These are phyloP conservation scores for Xanthorhoe spadicearia DNA, from an alignment of 2,888 invertebrate genomes.

Conservation along the genomic window DNA sequence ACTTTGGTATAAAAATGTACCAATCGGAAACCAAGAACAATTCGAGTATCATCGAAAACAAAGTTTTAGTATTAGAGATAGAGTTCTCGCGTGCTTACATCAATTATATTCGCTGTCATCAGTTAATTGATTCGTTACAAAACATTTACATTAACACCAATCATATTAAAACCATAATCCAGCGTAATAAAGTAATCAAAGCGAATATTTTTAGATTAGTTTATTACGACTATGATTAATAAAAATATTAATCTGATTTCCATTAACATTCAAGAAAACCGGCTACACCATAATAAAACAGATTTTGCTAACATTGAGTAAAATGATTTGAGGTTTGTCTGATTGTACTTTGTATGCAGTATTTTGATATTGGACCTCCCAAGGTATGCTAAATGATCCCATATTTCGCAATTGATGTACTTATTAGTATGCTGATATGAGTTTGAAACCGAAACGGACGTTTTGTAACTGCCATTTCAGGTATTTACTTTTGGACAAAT, in stretches of 20 bases:
- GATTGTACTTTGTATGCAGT: not conserved
- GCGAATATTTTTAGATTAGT: conserved; percentile 34
- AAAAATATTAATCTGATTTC: too few species aligned
- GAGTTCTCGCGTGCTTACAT: conserved; percentile 27
- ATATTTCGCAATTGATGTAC: conserved; percentile 58
- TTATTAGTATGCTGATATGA: conserved; percentile 33
- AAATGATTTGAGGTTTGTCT: not conserved
- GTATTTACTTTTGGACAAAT: conserved; percentile 3
- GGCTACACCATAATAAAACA: not conserved
- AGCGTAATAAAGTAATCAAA: too few species aligned
- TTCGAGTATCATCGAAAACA: not conserved
- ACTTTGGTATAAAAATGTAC: not conserved
- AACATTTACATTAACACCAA: conserved; percentile 37
- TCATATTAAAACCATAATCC: too few species aligned
- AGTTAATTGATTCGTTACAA: conserved; percentile 41
- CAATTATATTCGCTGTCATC: conserved; percentile 40
- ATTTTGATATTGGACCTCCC: conserved; percentile 28
- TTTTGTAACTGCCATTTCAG: conserved; percentile 20
- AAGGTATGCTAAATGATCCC: conserved; percentile 52
- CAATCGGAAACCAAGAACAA: not conserved
- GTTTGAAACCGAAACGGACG: conserved; percentile 51
- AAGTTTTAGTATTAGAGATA: not conserved
- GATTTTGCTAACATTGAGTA: not conserved
- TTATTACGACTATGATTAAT: conserved; percentile 19
- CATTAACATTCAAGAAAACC: not conserved